A percentile compares a stretch with the other conserved stretches of the same genome.
phyloP scores from a whole-genome alignment of 2,888 invertebrate genomes.

The Bombyx huttoni region DNA sequence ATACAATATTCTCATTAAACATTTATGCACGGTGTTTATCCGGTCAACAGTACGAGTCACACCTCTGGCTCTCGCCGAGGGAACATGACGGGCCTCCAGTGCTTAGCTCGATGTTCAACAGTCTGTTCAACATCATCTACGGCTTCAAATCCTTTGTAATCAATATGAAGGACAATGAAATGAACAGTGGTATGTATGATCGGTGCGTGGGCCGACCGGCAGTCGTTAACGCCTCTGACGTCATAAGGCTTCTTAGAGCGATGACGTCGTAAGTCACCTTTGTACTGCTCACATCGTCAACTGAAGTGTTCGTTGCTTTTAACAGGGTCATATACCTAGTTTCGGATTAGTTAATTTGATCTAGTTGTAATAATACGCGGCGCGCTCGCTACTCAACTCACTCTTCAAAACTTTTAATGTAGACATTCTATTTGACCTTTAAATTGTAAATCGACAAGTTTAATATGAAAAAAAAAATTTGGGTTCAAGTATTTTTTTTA shows the following conservation, averaged over 20 bases:
- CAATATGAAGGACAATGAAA: background rate
- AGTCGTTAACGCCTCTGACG: background rate
- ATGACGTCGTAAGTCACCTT: background rate
- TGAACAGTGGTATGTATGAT: background rate
- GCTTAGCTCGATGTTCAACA: background rate
- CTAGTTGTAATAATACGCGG: no score
- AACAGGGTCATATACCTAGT: no score
- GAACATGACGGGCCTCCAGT: background rate
- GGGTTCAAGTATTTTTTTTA: no score
- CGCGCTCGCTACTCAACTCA: no score
- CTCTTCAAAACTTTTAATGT: no score
- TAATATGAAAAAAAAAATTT: no score
- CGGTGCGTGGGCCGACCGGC: background rate
- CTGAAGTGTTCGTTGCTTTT: no score
- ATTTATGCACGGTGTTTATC: background rate
- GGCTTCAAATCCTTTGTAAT: background rate
- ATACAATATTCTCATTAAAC: background rate
- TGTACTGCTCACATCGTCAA: no score
- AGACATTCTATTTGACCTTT: no score
- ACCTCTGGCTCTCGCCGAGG: no score
- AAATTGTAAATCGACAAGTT: no score
- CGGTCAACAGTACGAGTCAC: background rate
- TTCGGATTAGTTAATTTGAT: no score
- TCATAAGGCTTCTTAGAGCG: background rate
- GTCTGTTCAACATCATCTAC: background rate